These are phyloP conservation scores for Datnioides undecimradiatus DNA, from an alignment of 2,113 vertebrate genomes.

Conservation along the genomic window DNA sequence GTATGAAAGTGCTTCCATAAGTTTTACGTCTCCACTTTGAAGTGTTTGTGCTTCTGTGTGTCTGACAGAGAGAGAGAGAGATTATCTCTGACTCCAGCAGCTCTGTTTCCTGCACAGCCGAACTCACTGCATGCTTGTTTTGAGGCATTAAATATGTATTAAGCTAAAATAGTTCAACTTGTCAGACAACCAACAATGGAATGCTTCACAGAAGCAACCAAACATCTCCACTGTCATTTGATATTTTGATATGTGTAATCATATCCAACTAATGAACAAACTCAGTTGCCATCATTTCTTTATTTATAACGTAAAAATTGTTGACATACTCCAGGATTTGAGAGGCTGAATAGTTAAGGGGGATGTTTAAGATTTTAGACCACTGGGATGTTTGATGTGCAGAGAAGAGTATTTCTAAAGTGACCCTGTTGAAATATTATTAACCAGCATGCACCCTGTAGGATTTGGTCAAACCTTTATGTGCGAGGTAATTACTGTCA, in stretches of 20 bases:
- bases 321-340: neutral
- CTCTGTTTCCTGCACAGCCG: neutral
- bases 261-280: no score
- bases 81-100: neutral
- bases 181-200: neutral
- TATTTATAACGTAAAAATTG: neutral
- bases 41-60: neutral
- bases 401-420: neutral
- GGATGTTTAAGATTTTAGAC: neutral
- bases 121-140: slow-evolving; percentile 3
- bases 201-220: neutral
- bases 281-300: no score
- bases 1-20: neutral
- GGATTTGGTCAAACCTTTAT: neutral
- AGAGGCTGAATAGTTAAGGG: neutral
- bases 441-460: neutral
- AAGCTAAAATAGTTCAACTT: neutral
- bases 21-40: neutral
- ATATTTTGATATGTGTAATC: no score
- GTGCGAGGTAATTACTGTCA: neutral
- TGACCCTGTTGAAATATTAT: neutral
- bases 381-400: neutral
- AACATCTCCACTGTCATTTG: neutral
- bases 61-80: neutral
- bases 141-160: neutral